Conservation (phyloP, 2,797 vertebrate genomes). For the Falco rusticolus region DNA sequence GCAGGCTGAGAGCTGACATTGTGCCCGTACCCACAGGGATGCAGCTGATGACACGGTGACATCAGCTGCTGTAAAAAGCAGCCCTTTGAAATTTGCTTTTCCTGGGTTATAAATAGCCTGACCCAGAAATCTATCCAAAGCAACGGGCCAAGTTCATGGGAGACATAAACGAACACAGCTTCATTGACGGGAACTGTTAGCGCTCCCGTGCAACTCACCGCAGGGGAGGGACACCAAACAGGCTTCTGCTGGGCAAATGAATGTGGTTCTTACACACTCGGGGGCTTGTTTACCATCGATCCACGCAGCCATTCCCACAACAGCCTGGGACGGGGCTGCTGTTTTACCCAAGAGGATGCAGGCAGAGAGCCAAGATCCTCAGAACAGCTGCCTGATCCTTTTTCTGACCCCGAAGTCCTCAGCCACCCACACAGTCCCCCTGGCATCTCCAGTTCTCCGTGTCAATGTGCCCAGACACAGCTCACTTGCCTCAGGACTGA, state of each 20-base stretch:
- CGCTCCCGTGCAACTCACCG: accelerated
- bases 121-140: neutral
- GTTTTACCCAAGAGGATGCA: neutral
- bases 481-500: neutral
- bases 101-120: conserved; percentile 18
- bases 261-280: neutral
- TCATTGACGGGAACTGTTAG: neutral
- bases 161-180: neutral
- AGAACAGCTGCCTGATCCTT: neutral
- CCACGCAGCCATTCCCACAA: neutral
- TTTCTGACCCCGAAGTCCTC: neutral
- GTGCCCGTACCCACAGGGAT: neutral
- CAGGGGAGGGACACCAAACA: neutral
- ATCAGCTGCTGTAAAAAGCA: neutral
- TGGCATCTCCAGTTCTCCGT: accelerated
- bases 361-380: neutral
- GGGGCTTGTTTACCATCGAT: neutral
- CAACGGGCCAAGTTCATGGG: neutral
- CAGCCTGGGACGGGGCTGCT: neutral
- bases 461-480: neutral
- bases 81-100: neutral
- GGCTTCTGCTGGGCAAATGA: neutral
- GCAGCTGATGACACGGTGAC: conserved; percentile 6
- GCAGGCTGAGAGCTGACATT: neutral
- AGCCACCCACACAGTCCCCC: neutral